These are phyloP conservation scores for Isurus oxyrinchus DNA, from an alignment of 2,113 vertebrate genomes.

Conservation along the genomic window DNA sequence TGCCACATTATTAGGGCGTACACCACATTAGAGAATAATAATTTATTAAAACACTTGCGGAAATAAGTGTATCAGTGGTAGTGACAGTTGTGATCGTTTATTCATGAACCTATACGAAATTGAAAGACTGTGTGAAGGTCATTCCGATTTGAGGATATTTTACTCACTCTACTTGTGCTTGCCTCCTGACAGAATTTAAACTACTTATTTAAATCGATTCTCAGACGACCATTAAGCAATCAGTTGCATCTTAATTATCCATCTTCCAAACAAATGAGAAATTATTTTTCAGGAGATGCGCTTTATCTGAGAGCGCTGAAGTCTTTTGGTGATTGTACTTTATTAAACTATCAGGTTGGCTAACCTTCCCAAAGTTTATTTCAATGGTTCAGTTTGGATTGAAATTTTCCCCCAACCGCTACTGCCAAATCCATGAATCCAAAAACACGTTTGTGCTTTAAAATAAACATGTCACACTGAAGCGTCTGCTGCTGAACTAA, in stretches of 20 bases:
- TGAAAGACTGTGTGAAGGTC: neutral
- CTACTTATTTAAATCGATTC: conserved; percentile 1
- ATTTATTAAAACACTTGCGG: neutral
- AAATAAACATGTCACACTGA: neutral
- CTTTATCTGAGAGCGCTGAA: neutral
- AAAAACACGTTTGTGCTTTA: neutral
- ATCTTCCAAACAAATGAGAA: neutral
- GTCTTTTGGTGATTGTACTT: neutral
- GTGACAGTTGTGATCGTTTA: neutral
- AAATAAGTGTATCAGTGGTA: neutral
- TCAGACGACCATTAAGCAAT: neutral
- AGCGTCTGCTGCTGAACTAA: neutral
- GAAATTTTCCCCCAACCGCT: neutral
- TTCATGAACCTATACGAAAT: neutral
- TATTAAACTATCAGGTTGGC: neutral
- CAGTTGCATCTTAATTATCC: conserved; percentile 24
- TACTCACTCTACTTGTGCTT: no score
- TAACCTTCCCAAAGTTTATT: neutral
- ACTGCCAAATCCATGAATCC: neutral
- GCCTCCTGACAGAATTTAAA: conserved; percentile 10
- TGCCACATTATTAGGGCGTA: neutral
- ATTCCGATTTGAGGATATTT: neutral
- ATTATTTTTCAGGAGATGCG: conserved; percentile 3
- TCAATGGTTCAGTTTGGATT: neutral
- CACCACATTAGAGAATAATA: neutral